Conservation (phyloP, 2,113 vertebrate species). For the Ginglymostoma cirratum region DNA sequence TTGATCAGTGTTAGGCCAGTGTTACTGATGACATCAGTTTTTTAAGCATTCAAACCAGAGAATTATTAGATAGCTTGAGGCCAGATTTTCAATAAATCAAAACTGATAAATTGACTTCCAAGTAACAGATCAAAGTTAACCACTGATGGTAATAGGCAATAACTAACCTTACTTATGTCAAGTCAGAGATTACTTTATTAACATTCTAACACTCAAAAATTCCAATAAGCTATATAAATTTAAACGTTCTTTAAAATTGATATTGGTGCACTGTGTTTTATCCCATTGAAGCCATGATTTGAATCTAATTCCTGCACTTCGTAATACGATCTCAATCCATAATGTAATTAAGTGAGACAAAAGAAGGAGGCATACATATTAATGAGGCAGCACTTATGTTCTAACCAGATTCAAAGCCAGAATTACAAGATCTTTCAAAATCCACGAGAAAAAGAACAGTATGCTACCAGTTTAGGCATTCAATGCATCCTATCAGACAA, state of each 20-base stretch:
- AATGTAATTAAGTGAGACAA: not conserved
- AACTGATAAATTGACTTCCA: not conserved
- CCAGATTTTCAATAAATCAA: slow-evolving; percentile 1
- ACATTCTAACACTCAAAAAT: not conserved
- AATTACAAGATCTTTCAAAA: not conserved
- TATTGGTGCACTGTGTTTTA: not conserved
- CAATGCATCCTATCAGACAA: not conserved
- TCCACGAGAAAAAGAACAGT: not conserved
- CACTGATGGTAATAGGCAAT: not conserved
- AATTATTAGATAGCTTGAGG: not conserved
- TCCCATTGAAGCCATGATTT: not conserved
- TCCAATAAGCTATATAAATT: not conserved
- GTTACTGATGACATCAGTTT: not conserved
- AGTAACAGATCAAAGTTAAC: not conserved
- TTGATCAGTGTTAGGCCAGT: not conserved
- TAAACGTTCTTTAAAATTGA: not conserved
- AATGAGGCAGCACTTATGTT: not conserved
- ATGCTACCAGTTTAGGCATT: not conserved
- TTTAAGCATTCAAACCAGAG: not conserved
- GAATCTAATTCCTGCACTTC: not conserved
- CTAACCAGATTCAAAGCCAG: not conserved
- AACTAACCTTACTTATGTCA: not conserved
- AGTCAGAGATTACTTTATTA: not conserved
- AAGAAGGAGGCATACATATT: not conserved
- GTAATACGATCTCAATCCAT: not conserved